Base-by-base conservation (phyloP, 2,797 vertebrate species). In the Pempheris klunzingeri region DNA sequence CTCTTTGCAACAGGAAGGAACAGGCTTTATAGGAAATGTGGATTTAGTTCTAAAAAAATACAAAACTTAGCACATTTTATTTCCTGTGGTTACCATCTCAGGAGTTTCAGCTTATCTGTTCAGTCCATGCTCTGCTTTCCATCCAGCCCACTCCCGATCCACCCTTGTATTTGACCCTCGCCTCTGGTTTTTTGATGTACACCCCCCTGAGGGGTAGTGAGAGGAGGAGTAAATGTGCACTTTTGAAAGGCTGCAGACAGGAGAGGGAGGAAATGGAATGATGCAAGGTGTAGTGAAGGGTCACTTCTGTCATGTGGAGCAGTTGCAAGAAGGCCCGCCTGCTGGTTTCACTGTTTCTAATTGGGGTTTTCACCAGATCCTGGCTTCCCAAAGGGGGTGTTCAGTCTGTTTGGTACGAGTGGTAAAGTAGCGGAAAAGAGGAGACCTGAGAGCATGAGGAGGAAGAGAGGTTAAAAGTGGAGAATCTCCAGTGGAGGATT, bases 281-380 rank as follows among this genome's bases (percentile, higher is more conserved):
- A 67, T 43, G 62, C 58, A 47, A 66, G 65, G 47, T 60, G 79
- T 46, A 49, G 63, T 0, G 39, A 77, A 30, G 73, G 84, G 82
- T 88, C 84, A 76, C 60, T 67, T 79, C 81, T 82, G 85, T 81
- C 80, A 79, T 55, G 75, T 46, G 59, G 64, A 64, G 77, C 34
- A 9, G 39, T 68, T 44, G 41, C 39, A 53, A 72, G 61, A 59
- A 58, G 38, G 66, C 73, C 82, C 82, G 65, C 89, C 81, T 86
- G 81, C 90, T 86, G 83, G 54, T 71, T 87, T 77, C 44, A 30
- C 76, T 68, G 28, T 68, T 78, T 78, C 81, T 90, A 87, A 92
- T 84, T 84, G 84, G 84, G 78, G 57, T 55, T 70, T 87, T 79
- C 71, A 61, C 55, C 61, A 22, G 65, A 49, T 71, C 52, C 65